Percentiles rank a stretch among this genome's conserved stretches.
phyloP scores from a whole-genome alignment of 37 sponge, comb jelly and placozoan genomes.

The Mnemiopsis leidyi region DNA sequence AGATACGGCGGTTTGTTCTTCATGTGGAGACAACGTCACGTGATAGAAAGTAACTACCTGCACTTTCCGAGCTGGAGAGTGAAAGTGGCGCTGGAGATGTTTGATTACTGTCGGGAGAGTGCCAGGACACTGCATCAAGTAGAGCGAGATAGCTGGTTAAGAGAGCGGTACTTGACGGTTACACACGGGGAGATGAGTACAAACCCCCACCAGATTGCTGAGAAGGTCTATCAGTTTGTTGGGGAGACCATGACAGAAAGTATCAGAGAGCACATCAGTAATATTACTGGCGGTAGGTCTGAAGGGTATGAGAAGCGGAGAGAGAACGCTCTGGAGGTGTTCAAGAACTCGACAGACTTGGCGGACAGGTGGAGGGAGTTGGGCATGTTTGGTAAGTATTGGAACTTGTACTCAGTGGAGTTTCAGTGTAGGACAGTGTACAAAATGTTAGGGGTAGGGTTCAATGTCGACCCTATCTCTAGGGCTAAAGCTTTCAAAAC shows the following conservation, averaged over 20 bases:
- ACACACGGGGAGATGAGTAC: neutral
- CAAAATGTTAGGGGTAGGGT: neutral
- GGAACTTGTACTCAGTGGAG: neutral
- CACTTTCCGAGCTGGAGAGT: neutral
- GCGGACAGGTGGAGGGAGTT: neutral
- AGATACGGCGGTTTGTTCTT: neutral
- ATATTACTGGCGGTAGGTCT: neutral
- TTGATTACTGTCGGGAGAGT: neutral
- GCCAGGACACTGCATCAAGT: neutral
- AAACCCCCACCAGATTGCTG: neutral
- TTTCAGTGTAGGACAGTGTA: neutral
- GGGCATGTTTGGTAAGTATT: neutral
- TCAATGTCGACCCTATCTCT: neutral
- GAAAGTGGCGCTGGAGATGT: neutral
- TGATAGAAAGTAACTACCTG: neutral
- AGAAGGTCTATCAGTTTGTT: neutral
- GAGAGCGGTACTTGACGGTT: neutral
- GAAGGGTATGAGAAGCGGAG: neutral
- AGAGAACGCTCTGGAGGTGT: neutral
- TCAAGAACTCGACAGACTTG: neutral
- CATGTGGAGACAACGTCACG: neutral
- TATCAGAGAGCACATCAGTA: neutral
- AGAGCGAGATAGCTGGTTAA: neutral
- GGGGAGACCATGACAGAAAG: neutral
- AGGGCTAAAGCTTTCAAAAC: neutral